A percentile compares a stretch with the other conserved stretches of the same genome.
Evolutionary conservation across 2,113 vertebrate genomes (phyloP).

Genomic region (Elgaria multicarinata): DNA sequence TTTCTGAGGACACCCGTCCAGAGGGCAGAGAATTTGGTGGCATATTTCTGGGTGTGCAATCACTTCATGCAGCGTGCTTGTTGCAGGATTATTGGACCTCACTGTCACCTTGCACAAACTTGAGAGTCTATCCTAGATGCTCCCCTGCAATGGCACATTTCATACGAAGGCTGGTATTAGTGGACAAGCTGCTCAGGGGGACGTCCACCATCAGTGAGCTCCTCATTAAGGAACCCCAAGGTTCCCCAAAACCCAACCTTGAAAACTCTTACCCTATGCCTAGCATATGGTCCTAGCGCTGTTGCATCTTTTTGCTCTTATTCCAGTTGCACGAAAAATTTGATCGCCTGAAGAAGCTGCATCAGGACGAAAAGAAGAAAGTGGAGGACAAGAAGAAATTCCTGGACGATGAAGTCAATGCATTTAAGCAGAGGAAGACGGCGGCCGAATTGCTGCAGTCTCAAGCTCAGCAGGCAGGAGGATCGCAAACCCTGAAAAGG

Average conservation of each 20-base stretch:
- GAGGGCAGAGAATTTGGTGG: neutral
- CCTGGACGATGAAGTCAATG: slow-evolving; percentile 94
- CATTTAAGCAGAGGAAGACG: slow-evolving; percentile 97
- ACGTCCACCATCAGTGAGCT: too few species aligned
- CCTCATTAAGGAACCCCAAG: neutral
- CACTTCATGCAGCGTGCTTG: neutral
- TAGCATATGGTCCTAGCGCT: neutral
- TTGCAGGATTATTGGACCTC: neutral
- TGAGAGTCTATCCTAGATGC: too few species aligned
- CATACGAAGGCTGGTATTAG: neutral
- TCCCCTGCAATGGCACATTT: neutral
- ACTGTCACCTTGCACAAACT: neutral
- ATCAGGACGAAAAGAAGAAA: slow-evolving; percentile 99
- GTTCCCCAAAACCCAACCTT: neutral
- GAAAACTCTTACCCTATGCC: neutral
- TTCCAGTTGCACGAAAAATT: slow-evolving; percentile 95
- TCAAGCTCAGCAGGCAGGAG: slow-evolving; percentile 95
- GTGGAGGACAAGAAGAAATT: slow-evolving; percentile 96
- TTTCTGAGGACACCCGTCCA: neutral
- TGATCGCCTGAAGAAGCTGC: slow-evolving; percentile 96
- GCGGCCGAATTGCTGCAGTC: slow-evolving; percentile 94
- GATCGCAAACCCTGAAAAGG: slow-evolving; percentile 96
- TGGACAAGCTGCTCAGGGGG: neutral
- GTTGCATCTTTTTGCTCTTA: neutral
- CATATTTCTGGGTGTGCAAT: neutral